Conservation (phyloP, 2,888 invertebrate genomes). For the Ctena decussata region DNA sequence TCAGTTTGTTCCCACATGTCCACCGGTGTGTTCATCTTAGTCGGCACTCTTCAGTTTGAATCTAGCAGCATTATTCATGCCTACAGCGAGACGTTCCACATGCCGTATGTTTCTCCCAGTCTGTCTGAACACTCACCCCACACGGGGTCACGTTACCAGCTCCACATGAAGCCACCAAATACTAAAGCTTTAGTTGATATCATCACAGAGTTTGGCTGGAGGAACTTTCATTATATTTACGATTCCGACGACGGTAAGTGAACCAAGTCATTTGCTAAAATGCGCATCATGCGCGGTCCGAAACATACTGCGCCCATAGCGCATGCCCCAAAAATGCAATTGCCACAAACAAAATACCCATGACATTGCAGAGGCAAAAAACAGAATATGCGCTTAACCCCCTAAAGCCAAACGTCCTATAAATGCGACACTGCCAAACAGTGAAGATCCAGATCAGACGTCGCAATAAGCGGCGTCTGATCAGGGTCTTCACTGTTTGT, state of each 20-base stretch:
- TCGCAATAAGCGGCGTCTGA: too few species aligned
- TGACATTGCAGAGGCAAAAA: too few species aligned
- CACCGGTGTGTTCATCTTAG: constrained; percentile 78
- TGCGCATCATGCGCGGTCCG: too few species aligned
- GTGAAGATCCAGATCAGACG: too few species aligned
- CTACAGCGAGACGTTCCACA: constrained; percentile 77
- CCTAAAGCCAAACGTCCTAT: too few species aligned
- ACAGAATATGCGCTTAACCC: too few species aligned
- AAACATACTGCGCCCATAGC: too few species aligned
- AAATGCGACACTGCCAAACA: too few species aligned
- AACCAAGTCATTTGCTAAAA: too few species aligned
- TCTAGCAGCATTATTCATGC: constrained; percentile 77
- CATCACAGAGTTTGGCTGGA: constrained; percentile 74
- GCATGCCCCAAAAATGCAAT: too few species aligned
- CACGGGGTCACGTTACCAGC: constrained; percentile 90
- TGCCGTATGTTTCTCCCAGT: constrained; percentile 80
- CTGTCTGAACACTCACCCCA: constrained; percentile 59
- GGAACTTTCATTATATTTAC: constrained; percentile 76
- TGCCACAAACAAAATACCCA: too few species aligned
- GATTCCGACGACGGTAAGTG: constrained; percentile 80
- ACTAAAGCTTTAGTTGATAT: constrained; percentile 90
- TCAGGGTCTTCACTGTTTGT: too few species aligned
- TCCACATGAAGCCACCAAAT: constrained; percentile 92
- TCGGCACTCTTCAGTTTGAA: constrained; percentile 76
- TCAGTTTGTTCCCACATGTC: constrained; percentile 81